phyloP scores from a whole-genome alignment of 2,888 invertebrate genomes.

The Caenorhabditis macrosperma region DNA sequence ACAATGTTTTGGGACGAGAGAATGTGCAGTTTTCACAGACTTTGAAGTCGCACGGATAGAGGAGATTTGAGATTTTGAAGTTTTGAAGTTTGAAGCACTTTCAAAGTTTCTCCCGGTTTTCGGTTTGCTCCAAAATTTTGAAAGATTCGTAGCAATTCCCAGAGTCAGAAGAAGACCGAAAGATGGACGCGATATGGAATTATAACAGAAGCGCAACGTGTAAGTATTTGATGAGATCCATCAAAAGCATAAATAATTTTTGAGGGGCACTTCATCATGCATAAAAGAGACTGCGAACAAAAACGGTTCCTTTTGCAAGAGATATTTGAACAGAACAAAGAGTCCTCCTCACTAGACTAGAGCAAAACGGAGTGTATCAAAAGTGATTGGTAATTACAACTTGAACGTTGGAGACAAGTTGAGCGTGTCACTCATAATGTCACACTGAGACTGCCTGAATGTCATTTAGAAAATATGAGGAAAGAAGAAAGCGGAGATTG shows the following conservation, averaged over 20 bases:
- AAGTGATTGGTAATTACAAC: slow-evolving; percentile 42
- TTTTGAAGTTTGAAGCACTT: neutral
- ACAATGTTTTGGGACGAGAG: slow-evolving; percentile 36
- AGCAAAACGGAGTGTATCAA: slow-evolving; percentile 10
- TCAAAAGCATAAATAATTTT: neutral
- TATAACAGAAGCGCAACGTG: too few species aligned
- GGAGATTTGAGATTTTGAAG: too few species aligned
- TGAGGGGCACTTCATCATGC: slow-evolving; percentile 3
- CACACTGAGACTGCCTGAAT: slow-evolving; percentile 21
- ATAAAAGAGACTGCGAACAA: neutral
- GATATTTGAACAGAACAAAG: too few species aligned
- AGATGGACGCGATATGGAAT: too few species aligned
- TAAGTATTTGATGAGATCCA: too few species aligned
- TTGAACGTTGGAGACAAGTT: neutral
- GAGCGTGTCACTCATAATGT: slow-evolving; percentile 49
- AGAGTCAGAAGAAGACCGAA: too few species aligned
- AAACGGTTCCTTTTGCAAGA: too few species aligned
- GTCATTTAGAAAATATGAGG: slow-evolving; percentile 15
- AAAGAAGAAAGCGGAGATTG: neutral
- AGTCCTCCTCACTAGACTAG: too few species aligned
- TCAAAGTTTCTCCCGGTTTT: too few species aligned
- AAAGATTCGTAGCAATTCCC: too few species aligned
- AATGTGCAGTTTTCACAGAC: slow-evolving; percentile 21
- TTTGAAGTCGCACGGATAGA: slow-evolving; percentile 2
- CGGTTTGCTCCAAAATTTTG: too few species aligned